These are phyloP conservation scores for Drosophila prolongata DNA, from an alignment of 2,888 invertebrate species.

Conservation along the genomic window DNA sequence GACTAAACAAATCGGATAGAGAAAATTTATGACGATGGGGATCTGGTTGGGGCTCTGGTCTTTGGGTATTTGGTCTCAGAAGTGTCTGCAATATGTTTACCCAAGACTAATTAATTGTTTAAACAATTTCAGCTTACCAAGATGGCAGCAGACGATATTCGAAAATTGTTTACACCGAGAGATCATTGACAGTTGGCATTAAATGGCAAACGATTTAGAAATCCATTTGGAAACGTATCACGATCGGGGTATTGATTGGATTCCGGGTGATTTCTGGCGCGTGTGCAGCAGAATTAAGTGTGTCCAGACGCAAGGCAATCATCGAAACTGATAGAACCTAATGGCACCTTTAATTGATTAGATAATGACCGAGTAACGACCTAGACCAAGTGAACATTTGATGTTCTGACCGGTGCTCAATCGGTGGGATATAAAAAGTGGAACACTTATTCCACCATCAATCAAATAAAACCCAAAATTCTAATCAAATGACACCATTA, in stretches of 20 bases:
- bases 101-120: conserved; percentile 72
- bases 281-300: conserved; percentile 14
- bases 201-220: conserved; percentile 30
- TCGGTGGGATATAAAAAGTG: background rate
- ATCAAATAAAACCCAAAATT: conserved; percentile 14
- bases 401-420: background rate
- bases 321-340: conserved; percentile 7
- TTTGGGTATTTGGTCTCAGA: background rate
- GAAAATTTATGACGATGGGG: conserved; percentile 40
- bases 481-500: background rate
- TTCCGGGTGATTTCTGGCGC: conserved; percentile 34
- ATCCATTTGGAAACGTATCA: conserved; percentile 31
- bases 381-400: conserved; percentile 46
- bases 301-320: conserved; percentile 9
- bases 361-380: conserved; percentile 51
- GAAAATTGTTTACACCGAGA: conserved; percentile 33
- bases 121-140: conserved; percentile 55
- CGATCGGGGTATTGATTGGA: conserved; percentile 28
- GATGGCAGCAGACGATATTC: conserved; percentile 27
- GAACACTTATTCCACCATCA: background rate
- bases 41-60: conserved; percentile 34
- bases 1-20: conserved; percentile 65
- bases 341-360: conserved; percentile 43
- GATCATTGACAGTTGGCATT: conserved; percentile 51
- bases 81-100: conserved; percentile 63